Evolutionary conservation across 2,113 vertebrate genomes (phyloP), one percentile per base, ranked within the genome.

Genomic region (Brachyistius frenatus): DNA sequence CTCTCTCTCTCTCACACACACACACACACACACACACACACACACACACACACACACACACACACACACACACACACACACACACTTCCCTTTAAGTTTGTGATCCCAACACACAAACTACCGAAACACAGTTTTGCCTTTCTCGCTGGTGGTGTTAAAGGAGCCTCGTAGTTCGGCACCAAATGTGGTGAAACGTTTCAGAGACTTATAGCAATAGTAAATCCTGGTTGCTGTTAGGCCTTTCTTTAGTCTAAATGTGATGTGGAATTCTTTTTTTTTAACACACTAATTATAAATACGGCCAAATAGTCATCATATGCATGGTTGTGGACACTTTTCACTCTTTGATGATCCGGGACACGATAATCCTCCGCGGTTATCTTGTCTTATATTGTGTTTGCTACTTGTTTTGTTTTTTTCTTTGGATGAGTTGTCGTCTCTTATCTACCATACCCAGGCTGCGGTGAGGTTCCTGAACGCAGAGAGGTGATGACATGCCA

Each of bases 151-250:
- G 79, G 89, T 62, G 32, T 83, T 62, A 55, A 76, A 77, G 82
- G 72, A 85, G 76, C 63, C 81, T 86, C 52, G 44, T 90, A 73
- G 73, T 80, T 7, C 15, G 44, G 53, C 78, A 80, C 80, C 60
- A 58, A 7, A 60, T 52, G 39, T 56, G 78, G 65, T 77, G 65
- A 86, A 65, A 57, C 53, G 57, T 84, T 77, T 83, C 62, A 66
- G 70, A 91, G 73, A 87, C 78, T 75, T 76, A 79, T 80, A 92
- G 91, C 91, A 93, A 91, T 91, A 92, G 90, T 89, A 86, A 89
- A 91, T 88, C 83, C 87, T 76, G 62, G 81, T 91, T 90, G 85
- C 91, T 90, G 85, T 89, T 76, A 56, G 74, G 80, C 77, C 80
- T 88, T 91, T 84, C 58, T 85, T 75, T 83, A 72, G 41, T 61